Conservation (phyloP, 2,113 vertebrate genomes). For the Gobio gobio region DNA sequence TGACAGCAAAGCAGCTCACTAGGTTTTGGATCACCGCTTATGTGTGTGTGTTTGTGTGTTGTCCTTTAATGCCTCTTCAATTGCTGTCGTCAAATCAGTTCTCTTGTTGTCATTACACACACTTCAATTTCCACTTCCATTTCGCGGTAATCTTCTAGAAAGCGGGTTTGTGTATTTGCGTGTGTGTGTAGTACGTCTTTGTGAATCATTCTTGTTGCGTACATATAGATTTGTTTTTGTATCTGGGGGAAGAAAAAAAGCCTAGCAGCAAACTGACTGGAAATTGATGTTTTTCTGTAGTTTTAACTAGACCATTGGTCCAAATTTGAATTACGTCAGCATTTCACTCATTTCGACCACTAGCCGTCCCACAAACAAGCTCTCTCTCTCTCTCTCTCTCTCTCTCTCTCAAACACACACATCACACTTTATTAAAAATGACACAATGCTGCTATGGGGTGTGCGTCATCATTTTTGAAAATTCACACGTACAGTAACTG, state of each 20-base stretch:
- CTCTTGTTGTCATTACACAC: neutral
- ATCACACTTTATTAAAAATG: slow-evolving; percentile 7
- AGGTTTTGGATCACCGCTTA: neutral
- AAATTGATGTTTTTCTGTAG: neutral
- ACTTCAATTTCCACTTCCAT: slow-evolving; percentile 29
- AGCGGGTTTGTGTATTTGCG: neutral
- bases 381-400: slow-evolving; percentile 5
- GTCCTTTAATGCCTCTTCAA: neutral
- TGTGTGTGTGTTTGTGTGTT: neutral
- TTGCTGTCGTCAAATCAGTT: slow-evolving; percentile 6
- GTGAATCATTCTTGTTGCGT: neutral
- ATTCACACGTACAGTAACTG: neutral
- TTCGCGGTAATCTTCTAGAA: slow-evolving; percentile 1
- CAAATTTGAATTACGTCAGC: neutral
- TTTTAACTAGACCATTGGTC: neutral
- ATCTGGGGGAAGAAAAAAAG: neutral
- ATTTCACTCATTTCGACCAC: neutral
- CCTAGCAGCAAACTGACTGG: neutral
- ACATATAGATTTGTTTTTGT: neutral
- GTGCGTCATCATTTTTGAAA: slow-evolving; percentile 25
- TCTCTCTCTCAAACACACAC: neutral
- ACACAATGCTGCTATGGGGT: slow-evolving; percentile 11
- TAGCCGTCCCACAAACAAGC: neutral
- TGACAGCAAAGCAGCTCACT: neutral
- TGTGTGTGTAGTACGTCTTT: slow-evolving; percentile 4